Base-by-base conservation (phyloP, 2,113 vertebrate species). In the Sisor rabdophorus region DNA sequence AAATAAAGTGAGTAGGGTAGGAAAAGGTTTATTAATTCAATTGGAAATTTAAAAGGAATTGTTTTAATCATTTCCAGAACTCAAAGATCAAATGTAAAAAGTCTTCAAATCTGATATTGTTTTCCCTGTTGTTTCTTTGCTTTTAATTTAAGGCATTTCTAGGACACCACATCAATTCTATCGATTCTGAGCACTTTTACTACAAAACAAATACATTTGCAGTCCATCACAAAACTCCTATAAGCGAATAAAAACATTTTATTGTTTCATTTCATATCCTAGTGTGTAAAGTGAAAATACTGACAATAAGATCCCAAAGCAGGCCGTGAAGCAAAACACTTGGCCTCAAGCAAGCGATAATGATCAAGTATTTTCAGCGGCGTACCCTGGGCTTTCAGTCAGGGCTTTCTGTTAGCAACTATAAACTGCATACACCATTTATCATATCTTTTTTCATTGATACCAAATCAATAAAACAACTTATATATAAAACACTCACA, bases 231-330 rank as follows among this genome's bases (percentile, higher is more conserved):
- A 20, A 73, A 48, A 19, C 44, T 54, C 73, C 36, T 44, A n/a
- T 11, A 7, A 17, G 12, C 28, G 53, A 22, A 40, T 2, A 22
- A 68, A 54, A 50, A 22, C 4, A 52, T 47, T 68, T n/a, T 22
- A 28, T 10, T 58, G 36, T 56, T 68, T 76, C 4, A 76, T 58
- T 68, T 17, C 32, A 28, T 56, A 28, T 47, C 44, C 52, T 40
- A 4, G 55, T 3, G 20, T 59, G 30, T 48, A 32, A 16, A n/a
- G 56, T 48, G 36, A 30, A 36, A 65, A 55, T 56, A 67, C 22
- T 30, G 5, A 55, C 6, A 65, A 22, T 11, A 9, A 65, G 55
- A 55, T 67, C 28, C 26, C 32, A 44, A 3, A 65, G 61, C 22
- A 24, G 32, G 54, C 30, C 17, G 44, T 28, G 19, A 15, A 44